Base-by-base conservation (phyloP, 2,888 invertebrate genomes). In the Lasioglossum lativentre region DNA sequence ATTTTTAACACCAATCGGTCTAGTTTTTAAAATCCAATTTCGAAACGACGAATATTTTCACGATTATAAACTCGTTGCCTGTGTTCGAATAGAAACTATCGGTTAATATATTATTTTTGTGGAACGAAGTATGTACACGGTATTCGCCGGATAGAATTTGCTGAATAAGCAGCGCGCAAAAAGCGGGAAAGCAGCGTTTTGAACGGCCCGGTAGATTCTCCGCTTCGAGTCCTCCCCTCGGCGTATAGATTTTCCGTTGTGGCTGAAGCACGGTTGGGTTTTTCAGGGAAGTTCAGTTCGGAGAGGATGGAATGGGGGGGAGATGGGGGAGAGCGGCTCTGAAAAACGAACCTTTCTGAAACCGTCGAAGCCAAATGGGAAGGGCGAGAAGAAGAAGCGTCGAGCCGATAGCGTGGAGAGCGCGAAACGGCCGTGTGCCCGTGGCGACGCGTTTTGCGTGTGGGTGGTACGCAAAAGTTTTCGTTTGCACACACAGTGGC, bases 161-260 rank as follows among this genome's bases (percentile, higher is more conserved):
- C 14, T 23, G 14, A 47, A 79, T 10, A n/a, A 70, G 38, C 19
- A 12, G 8, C 10, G 2, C 40, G n/a, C 16, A 23, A 52, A 68
- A 80, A 82, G 19, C 63, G 63, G 80, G 75, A 80, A 81, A 52
- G 71, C 74, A 52, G 42, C 71, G 83, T 86, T 87, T 85, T 91
- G 92, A 90, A 91, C 86, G 89, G 82, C 79, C 85, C 92, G 78
- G 90, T 91, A 92, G 81, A 89, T 82, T 34, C 73, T 59, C 76
- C 70, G 82, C 78, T 77, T 59, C 75, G 75, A 77, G 86, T 86
- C 81, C 38, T 68, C 82, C 88, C 87, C 89, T 90, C 90, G 88
- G 78, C 88, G 91, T 93, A 93, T 93, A 92, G 92, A 93, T 93
- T 93, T 93, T 93, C 92, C 90, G 91, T 91, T 91, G 91, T 90